Evolutionary conservation across 2,888 invertebrate genomes (phyloP), one percentile per base, ranked within the genome.

Genomic region (Homarus gammarus): DNA sequence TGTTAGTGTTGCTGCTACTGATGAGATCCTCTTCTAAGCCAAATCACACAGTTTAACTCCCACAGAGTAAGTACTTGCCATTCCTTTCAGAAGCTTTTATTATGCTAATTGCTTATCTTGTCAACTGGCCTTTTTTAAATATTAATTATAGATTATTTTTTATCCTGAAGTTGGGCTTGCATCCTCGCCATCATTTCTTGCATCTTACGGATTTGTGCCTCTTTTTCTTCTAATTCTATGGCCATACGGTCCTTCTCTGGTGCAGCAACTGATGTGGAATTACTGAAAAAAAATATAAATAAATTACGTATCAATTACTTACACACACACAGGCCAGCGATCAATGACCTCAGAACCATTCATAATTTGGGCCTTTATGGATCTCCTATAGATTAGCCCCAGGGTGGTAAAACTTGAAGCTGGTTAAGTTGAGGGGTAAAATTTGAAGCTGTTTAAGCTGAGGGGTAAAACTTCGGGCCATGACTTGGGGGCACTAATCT

Each of bases 181-280:
- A 99, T 99, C 93, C 97, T 97, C 56, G 97, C 97, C 93, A 99
- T 94, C 96, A 98, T 97, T 94, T 98, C 98, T 93, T 98, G 98
- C 99, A 99, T 99, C 92, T 97, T 96, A 87, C 97, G 96, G 92
- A 99, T 94, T 94, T 98, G 98, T 0, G 97, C 98, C 93, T 98
- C 98, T 94, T 98, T 98, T 93, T 98, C 98, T 93, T 97, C 96
- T 64, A 98, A 94, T 72, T 91, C 90, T 49, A 87, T 89, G 40
- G 91, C 89, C 92, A 97, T 97, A 84, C 96, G 95, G 94, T 98
- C 98, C 93, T 97, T 97, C 91, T 97, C 97, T 0, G 92, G 92
- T 8, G 92, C 91, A 51, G 87, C 68, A 8, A 85, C 49, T 10
- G 79, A 36, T 31, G 78, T 44, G 6, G 83, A 72, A 49, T 72